Evolutionary conservation across 2,888 invertebrate genomes (phyloP), one percentile per base, ranked within the genome.

Genomic region (Stegana nigrithorax): DNA sequence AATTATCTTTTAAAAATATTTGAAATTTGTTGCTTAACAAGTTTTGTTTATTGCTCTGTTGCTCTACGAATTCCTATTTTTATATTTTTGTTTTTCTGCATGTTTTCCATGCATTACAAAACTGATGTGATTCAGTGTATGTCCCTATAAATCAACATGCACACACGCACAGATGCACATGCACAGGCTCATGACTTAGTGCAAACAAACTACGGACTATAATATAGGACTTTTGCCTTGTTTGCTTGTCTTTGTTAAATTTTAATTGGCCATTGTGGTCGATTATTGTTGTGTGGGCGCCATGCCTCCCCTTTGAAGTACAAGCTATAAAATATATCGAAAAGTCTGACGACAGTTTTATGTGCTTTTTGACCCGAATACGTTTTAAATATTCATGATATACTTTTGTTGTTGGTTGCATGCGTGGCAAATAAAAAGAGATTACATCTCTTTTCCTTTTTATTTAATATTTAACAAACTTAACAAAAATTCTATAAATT

Each of bases 221-320:
- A n/a, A n/a, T n/a, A n/a, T n/a, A n/a, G n/a, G n/a, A n/a, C n/a
- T n/a, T n/a, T n/a, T n/a, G n/a, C n/a, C n/a, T n/a, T n/a, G 14
- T 42, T 42, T 42, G 42, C 6, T 14, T 42, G 6, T 29, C 5
- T 42, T 12, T 10, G 12, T n/a, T n/a, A 42, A 78, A 70, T 75
- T 75, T 67, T 76, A 78, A 78, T 76, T 75, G 78, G 74, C 74
- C 76, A 78, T 78, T 78, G 70, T 70, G 68, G 14, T 21, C 27
- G 25, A n/a, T n/a, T n/a, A n/a, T n/a, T n/a, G n/a, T n/a, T 44
- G 44, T 29, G 44, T 21, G 25, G 66, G 63, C 32, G 17, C 23
- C 17, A 36, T 10, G 21, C 1, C 47, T 21, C 19, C 19, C 17
- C 25, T 7, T 14, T 0, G 14, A 12, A 12, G n/a, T 4, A 7